Evolutionary conservation across 1,140 invertebrate genomes (phyloP).

Genomic region (Grapholita molesta): DNA sequence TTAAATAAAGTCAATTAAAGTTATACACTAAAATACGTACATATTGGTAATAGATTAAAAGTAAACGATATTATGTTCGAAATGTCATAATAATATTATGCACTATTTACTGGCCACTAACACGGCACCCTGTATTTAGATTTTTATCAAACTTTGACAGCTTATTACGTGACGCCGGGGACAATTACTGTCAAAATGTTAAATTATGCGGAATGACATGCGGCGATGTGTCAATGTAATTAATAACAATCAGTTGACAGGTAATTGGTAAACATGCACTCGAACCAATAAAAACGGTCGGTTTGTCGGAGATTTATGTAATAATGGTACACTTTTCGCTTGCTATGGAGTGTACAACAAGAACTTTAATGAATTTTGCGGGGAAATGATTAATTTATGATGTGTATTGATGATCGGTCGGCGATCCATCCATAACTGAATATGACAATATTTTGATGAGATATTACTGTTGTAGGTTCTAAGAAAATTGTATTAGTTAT

Average conservation of each 20-base stretch:
- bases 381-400: not conserved
- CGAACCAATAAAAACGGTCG: no score
- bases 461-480: not conserved
- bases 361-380: not conserved
- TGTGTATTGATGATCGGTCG: not conserved
- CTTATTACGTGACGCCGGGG: conserved; percentile 6
- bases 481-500: no score
- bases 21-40: no score
- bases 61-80: not conserved
- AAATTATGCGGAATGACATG: conserved; percentile 12
- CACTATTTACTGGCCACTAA: not conserved
- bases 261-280: not conserved
- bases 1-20: no score
- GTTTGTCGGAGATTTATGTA: no score
- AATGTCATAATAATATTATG: not conserved
- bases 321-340: no score
- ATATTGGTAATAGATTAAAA: not conserved
- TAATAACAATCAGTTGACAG: conserved; percentile 2
- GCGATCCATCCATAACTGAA: not conserved
- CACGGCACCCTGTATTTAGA: conserved; percentile 4
- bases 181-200: conserved; percentile 10
- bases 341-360: no score
- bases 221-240: conserved; percentile 9
- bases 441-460: not conserved
- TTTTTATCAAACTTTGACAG: conserved; percentile 10